phyloP scores from a whole-genome alignment of 2,797 vertebrate species.

The Orestias chungarensis region DNA sequence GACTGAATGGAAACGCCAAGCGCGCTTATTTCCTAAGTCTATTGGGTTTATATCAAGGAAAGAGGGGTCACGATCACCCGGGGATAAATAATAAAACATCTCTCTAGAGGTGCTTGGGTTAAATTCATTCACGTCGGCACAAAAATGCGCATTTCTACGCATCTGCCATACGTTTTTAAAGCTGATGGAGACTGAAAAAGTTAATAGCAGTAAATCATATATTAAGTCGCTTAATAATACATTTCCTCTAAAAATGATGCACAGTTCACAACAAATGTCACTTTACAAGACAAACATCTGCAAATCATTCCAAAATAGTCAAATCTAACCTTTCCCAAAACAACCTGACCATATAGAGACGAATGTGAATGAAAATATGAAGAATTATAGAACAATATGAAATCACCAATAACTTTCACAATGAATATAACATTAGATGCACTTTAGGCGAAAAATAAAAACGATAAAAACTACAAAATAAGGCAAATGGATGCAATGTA shows the following conservation, averaged over 20 bases:
- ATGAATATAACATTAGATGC: not conserved
- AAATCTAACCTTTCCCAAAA: too few species aligned
- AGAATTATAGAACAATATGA: not conserved
- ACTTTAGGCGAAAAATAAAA: not conserved
- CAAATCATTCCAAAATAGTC: not conserved
- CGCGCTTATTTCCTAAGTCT: conserved; percentile 81
- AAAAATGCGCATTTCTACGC: conserved; percentile 30
- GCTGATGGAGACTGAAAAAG: not conserved
- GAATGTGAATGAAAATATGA: not conserved
- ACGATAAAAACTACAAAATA: too few species aligned
- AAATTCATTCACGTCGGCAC: conserved; percentile 63
- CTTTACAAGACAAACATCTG: not conserved
- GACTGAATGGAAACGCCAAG: conserved; percentile 64
- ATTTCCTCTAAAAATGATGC: not conserved
- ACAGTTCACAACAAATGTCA: not conserved
- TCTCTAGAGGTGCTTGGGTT: conserved; percentile 61
- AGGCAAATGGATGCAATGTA: not conserved
- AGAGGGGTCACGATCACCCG: conserved; percentile 68
- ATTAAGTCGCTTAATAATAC: not conserved
- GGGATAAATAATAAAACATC: conserved; percentile 53
- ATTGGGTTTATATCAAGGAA: conserved; percentile 73
- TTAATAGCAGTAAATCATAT: not conserved
- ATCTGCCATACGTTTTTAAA: not conserved
- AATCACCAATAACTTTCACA: not conserved
- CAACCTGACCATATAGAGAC: too few species aligned